Evolutionary conservation across 2,113 vertebrate genomes (phyloP).

Genomic region (Gavialis gangeticus): DNA sequence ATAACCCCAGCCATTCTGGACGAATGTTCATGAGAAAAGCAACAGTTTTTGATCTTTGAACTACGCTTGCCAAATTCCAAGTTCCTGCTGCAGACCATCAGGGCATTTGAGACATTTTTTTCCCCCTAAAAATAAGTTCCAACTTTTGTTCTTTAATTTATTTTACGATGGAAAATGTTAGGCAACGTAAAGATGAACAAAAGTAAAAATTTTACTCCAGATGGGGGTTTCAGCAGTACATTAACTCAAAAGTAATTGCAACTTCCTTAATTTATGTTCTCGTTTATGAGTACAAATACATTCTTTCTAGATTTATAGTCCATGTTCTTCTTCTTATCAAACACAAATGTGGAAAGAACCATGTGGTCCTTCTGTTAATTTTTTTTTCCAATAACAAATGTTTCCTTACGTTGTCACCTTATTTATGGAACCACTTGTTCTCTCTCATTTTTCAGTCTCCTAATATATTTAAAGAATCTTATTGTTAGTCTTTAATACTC

Average conservation of each 20-base stretch:
- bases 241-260: not conserved
- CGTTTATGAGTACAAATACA: not conserved
- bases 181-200: not conserved
- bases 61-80: not conserved
- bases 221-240: not conserved
- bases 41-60: not conserved
- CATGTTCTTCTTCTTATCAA: not conserved
- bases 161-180: not conserved
- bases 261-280: not conserved
- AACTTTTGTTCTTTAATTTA: not conserved
- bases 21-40: not conserved
- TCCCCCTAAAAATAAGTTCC: not conserved
- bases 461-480: conserved; percentile 1
- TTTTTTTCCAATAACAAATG: conserved; percentile 36
- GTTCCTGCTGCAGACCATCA: not conserved
- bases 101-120: not conserved
- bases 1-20: not conserved
- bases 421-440: conserved; percentile 61
- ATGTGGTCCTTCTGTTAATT: conserved; percentile 12
- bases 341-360: not conserved
- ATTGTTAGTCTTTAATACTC: conserved; percentile 58
- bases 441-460: conserved; percentile 35
- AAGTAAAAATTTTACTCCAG: not conserved
- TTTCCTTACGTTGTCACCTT: conserved; percentile 50
- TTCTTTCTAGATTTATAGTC: not conserved